Percentiles rank a stretch among this genome's conserved stretches.
These are phyloP conservation scores for Cyprinodon brontotheroides DNA, from an alignment of 2,113 vertebrate genomes.

Conservation along the genomic window DNA sequence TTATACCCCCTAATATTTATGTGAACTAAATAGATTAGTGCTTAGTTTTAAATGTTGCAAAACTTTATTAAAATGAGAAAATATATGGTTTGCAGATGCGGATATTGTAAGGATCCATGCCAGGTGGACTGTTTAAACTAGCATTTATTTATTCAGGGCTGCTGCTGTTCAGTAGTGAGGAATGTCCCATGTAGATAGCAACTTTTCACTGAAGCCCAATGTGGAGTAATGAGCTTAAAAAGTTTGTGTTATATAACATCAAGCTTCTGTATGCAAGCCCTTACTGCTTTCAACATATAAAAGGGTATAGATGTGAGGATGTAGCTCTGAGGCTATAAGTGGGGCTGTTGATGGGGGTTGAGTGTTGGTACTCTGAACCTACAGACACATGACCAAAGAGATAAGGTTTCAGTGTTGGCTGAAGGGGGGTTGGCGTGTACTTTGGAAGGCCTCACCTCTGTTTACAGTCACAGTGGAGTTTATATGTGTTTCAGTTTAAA, in stretches of 20 bases:
- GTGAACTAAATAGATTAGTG: too few relatives aligned
- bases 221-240: background rate
- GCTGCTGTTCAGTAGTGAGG: background rate
- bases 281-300: background rate
- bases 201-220: background rate
- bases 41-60: background rate
- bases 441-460: constrained; percentile 62
- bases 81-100: background rate
- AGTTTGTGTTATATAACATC: background rate
- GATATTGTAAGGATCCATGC: background rate
- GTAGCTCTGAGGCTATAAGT: background rate
- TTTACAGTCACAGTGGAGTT: constrained; percentile 56
- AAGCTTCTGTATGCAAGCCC: background rate
- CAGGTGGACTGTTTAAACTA: background rate
- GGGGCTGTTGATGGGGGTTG: constrained; percentile 24
- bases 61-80: background rate
- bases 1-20: too few relatives aligned
- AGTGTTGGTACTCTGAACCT: constrained; percentile 50
- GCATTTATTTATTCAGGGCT: background rate
- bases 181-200: background rate
- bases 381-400: constrained; percentile 67
- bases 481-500: constrained; percentile 31
- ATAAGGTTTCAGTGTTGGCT: constrained; percentile 69
- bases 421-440: constrained; percentile 49
- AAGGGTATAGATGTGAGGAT: background rate